Evolutionary conservation across 2,797 vertebrate species (phyloP).

Genomic region (Channa striata): DNA sequence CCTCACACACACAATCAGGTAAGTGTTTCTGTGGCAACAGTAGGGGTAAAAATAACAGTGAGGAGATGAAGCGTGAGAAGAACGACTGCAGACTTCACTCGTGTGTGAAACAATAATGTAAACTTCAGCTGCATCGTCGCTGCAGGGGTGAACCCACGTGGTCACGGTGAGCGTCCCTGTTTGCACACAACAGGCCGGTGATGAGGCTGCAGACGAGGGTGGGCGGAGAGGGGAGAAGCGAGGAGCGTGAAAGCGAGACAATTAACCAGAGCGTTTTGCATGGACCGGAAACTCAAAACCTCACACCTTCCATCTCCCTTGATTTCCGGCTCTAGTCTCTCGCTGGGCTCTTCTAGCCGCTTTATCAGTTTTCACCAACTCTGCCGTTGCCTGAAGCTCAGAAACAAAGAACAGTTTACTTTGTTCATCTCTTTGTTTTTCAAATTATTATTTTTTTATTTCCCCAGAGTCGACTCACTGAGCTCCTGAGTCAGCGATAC

Average conservation of each 20-base stretch:
- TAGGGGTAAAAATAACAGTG: slow-evolving; percentile 17
- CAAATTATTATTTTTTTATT: slow-evolving; percentile 18
- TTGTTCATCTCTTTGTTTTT: background rate
- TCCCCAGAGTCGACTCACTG: background rate
- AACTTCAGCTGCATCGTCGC: background rate
- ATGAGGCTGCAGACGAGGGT: background rate
- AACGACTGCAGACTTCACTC: background rate
- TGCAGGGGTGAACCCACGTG: background rate
- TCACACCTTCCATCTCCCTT: slow-evolving; percentile 9
- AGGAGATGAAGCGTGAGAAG: slow-evolving; percentile 12
- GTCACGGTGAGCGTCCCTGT: background rate
- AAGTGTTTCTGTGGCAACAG: slow-evolving; percentile 32
- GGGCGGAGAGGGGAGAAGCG: background rate
- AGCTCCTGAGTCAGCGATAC: background rate
- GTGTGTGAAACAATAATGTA: slow-evolving; percentile 19
- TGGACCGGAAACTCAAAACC: background rate
- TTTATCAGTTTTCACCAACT: slow-evolving; percentile 41
- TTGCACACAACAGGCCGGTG: background rate
- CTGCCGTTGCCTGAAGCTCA: background rate
- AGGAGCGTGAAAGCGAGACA: background rate
- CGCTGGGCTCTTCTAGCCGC: background rate
- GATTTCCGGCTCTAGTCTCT: background rate
- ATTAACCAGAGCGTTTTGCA: background rate
- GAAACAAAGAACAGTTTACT: background rate
- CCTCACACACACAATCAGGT: slow-evolving; percentile 4